These are phyloP conservation scores for Enteromius mattozi DNA, from an alignment of 2,797 vertebrate species.

Conservation along the genomic window DNA sequence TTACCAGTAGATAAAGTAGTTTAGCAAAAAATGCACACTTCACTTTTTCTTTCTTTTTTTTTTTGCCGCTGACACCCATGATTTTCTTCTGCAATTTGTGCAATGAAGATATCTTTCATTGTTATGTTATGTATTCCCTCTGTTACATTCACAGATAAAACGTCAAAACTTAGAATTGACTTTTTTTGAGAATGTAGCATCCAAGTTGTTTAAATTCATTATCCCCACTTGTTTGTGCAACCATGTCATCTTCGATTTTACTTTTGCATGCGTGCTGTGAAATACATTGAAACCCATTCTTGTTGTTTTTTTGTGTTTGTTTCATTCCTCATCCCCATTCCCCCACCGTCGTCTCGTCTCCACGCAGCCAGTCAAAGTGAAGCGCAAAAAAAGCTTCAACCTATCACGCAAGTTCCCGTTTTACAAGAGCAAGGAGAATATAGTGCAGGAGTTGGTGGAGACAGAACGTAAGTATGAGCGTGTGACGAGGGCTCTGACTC, in stretches of 20 bases:
- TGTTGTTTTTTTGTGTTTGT: slow-evolving; percentile 74
- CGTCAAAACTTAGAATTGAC: background rate
- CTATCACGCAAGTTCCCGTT: slow-evolving; percentile 99
- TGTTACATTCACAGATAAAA: slow-evolving; percentile 35
- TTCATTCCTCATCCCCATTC: slow-evolving; percentile 74
- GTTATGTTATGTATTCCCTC: background rate
- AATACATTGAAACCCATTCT: slow-evolving; percentile 81
- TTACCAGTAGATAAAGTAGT: background rate
- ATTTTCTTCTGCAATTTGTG: slow-evolving; percentile 6
- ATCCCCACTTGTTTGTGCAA: slow-evolving; percentile 67
- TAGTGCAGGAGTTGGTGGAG: slow-evolving; percentile 95
- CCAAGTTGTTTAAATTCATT: slow-evolving; percentile 65
- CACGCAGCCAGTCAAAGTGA: slow-evolving; percentile 98
- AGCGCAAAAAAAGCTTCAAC: slow-evolving; percentile 99
- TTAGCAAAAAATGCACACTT: slow-evolving; percentile 6
- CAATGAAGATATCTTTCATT: background rate
- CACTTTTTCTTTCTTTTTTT: background rate
- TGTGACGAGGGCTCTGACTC: slow-evolving; percentile 59
- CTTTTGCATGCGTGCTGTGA: slow-evolving; percentile 75
- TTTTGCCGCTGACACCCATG: background rate
- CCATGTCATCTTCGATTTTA: slow-evolving; percentile 65
- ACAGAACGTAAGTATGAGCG: slow-evolving; percentile 95
- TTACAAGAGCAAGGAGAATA: slow-evolving; percentile 99
- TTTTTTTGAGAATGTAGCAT: slow-evolving; percentile 18
- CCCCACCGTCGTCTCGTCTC: slow-evolving; percentile 79